These are phyloP conservation scores for Camponotus vicinus DNA, from an alignment of 1,140 invertebrate species.

Conservation along the genomic window DNA sequence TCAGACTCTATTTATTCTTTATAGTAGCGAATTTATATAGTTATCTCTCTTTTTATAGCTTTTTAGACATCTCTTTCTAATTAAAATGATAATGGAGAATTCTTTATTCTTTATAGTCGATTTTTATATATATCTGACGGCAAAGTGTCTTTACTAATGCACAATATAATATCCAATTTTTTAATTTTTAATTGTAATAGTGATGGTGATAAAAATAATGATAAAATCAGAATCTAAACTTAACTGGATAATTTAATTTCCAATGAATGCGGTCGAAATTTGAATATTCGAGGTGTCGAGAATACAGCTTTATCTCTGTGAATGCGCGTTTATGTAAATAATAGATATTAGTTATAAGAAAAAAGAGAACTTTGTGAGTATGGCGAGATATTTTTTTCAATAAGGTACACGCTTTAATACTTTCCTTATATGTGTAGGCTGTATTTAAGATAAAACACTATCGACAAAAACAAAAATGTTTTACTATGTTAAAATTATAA, in stretches of 20 bases:
- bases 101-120: constrained; percentile 14
- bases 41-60: background rate
- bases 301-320: constrained; percentile 68
- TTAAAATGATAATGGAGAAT: constrained; percentile 26
- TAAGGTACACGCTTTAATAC: constrained; percentile 76
- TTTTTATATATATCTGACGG: background rate
- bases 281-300: constrained; percentile 61
- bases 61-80: constrained; percentile 10
- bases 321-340: constrained; percentile 75
- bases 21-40: constrained; percentile 48
- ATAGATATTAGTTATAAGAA: constrained; percentile 66
- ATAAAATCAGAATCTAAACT: constrained; percentile 27
- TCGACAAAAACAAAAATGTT: constrained; percentile 62
- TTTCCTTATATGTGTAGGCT: constrained; percentile 69
- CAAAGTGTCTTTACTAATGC: constrained; percentile 22
- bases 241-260: constrained; percentile 53
- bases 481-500: constrained; percentile 79
- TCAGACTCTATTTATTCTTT: constrained; percentile 40
- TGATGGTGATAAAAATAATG: constrained; percentile 24
- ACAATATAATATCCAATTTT: constrained; percentile 30
- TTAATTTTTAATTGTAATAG: constrained; percentile 26
- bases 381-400: constrained; percentile 68
- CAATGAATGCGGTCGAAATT: constrained; percentile 60
- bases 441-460: constrained; percentile 38
- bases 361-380: constrained; percentile 43